Evolutionary conservation across 1,140 invertebrate species (phyloP).

Genomic region (Cheumatopsyche charites): DNA sequence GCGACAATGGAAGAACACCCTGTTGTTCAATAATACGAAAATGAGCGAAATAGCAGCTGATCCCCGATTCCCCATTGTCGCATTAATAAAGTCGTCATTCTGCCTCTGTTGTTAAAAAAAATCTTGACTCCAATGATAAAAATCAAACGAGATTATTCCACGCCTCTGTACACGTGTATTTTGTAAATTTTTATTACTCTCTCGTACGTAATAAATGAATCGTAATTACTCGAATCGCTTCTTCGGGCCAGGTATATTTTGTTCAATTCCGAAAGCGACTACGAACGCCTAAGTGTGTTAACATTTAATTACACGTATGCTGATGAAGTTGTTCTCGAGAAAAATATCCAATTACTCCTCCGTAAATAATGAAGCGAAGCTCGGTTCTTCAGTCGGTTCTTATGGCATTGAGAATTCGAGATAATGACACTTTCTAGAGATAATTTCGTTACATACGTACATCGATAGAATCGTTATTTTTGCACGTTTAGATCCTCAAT

Average conservation of each 20-base stretch:
- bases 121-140: background rate
- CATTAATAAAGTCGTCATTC: conserved; percentile 27
- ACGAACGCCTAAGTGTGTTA: conserved; percentile 26
- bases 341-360: conserved; percentile 37
- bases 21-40: conserved; percentile 7
- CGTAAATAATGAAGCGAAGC: conserved; percentile 25
- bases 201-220: conserved; percentile 20
- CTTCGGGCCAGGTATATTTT: conserved; percentile 4
- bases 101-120: conserved; percentile 9
- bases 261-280: background rate
- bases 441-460: too few relatives aligned
- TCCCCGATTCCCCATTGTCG: conserved; percentile 6
- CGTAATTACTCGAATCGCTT: conserved; percentile 19
- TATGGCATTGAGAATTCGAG: background rate
- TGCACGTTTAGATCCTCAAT: too few relatives aligned
- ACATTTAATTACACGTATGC: conserved; percentile 36
- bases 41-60: conserved; percentile 17
- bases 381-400: background rate
- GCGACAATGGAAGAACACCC: conserved; percentile 3
- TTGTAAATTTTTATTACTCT: conserved; percentile 24
- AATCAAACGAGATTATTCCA: background rate
- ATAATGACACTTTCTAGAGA: too few relatives aligned
- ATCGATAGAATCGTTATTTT: too few relatives aligned
- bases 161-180: background rate
- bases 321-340: conserved; percentile 39